Evolutionary conservation across 2,113 vertebrate genomes (phyloP), one percentile per base, ranked within the genome.

Genomic region (Strix aluco): DNA sequence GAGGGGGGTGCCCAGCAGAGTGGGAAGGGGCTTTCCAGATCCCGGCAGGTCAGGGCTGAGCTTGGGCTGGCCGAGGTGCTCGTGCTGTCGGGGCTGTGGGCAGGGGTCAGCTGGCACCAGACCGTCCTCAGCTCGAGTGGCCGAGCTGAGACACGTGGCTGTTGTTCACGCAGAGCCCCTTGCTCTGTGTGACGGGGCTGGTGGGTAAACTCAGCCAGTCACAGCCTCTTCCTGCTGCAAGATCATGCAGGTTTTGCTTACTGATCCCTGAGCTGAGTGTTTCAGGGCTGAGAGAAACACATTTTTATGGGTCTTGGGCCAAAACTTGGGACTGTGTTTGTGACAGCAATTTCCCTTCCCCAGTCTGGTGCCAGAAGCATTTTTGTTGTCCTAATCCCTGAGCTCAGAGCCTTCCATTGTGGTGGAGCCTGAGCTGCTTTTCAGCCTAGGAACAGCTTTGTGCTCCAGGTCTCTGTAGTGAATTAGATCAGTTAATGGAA

Each of bases 151-250:
- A 27, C 44, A 46, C 16, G 44, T 17, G 44, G 17, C 59, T 29
- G 47, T 34, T 7, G 4, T 1, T 2, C 7, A 11, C 44, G 63
- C 75, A 71, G 51, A 61, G 57, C 15, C 9, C 22, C 47, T 30
- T 6, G 7, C 36, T 30, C 74, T 1, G 0, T 20, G 36, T 2
- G 0, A 4, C 0, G 12, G 32, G 36, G 75, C 34, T 3, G 3
- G 7, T 6, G 42, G 34, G 9, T 19, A 9, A 52, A 15, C 11
- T 5, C 13, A 0, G 36, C 32, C 36, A 3, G 36, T 5, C 3
- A 0, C 67, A n/a, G 30, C 79, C 55, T 29, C 61, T 62, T 47
- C 40, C 55, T 9, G 0, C 15, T 12, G 15, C 51, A n/a, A 13
- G 36, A 4, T 30, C 26, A 0, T 4, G 17, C 29, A 15, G 58